Percentiles rank a stretch among this genome's conserved stretches.
Evolutionary conservation across 2,888 invertebrate species (phyloP).

Genomic region (Abrostola tripartita): DNA sequence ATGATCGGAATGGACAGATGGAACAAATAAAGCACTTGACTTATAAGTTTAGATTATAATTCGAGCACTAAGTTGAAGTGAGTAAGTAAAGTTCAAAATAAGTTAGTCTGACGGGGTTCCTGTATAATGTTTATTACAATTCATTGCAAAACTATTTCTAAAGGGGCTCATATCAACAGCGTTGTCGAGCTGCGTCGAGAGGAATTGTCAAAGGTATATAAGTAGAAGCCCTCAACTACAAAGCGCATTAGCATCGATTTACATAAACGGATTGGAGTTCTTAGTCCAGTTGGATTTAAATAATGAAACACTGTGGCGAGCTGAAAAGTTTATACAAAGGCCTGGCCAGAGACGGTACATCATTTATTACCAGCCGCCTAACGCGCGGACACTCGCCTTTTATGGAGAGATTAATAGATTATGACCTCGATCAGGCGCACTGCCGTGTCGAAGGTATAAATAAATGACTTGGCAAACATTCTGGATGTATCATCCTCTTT

Average conservation of each 20-base stretch:
- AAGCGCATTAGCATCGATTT: conserved; percentile 76
- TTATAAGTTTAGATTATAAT: neutral
- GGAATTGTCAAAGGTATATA: conserved; percentile 40
- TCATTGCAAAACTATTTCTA: conserved; percentile 6
- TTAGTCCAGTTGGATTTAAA: conserved; percentile 76
- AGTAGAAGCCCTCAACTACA: conserved; percentile 62
- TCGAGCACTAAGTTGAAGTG: neutral
- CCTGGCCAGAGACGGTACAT: conserved; percentile 56
- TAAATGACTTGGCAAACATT: conserved; percentile 48
- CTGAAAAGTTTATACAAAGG: conserved; percentile 56
- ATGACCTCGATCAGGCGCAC: conserved; percentile 63
- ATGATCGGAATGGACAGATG: no score
- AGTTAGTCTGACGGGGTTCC: neutral
- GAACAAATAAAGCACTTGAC: no score
- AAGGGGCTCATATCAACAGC: conserved; percentile 24
- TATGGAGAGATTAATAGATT: conserved; percentile 72
- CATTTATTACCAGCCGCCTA: conserved; percentile 71
- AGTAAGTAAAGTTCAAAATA: neutral
- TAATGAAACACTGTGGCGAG: conserved; percentile 64
- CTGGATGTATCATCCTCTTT: neutral
- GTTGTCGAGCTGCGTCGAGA: conserved; percentile 6
- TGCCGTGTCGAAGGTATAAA: conserved; percentile 53
- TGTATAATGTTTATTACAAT: conserved; percentile 11
- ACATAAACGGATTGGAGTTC: conserved; percentile 79
- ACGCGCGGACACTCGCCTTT: conserved; percentile 61